phyloP scores from a whole-genome alignment of 2,797 vertebrate species.

The Karalla daura region DNA sequence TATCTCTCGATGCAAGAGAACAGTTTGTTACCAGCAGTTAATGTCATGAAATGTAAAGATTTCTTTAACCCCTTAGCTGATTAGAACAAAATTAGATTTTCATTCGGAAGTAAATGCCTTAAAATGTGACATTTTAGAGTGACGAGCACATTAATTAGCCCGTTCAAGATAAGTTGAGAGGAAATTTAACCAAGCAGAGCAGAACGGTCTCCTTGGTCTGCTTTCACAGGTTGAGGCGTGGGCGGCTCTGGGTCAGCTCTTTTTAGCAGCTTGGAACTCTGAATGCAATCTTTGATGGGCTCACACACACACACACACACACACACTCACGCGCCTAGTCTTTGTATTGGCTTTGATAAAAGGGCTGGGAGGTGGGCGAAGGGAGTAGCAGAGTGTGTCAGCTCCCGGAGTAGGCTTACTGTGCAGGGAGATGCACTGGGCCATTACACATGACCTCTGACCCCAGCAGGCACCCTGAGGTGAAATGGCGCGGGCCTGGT shows the following conservation, averaged over 20 bases:
- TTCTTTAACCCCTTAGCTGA: too few relatives aligned
- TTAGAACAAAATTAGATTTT: neutral
- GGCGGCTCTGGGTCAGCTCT: conserved; percentile 23
- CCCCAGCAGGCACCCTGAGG: conserved; percentile 83
- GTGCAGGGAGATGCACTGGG: conserved; percentile 83
- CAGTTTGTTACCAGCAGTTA: neutral
- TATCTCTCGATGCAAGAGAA: neutral
- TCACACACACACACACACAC: conserved; percentile 12
- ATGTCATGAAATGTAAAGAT: neutral
- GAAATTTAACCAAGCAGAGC: neutral
- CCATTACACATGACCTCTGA: conserved; percentile 89
- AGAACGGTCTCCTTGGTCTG: neutral
- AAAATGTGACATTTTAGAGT: too few relatives aligned
- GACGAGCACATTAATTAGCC: neutral
- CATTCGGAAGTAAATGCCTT: neutral
- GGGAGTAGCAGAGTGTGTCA: conserved; percentile 80
- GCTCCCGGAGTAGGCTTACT: conserved; percentile 85
- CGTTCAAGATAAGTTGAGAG: neutral
- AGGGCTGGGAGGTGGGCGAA: conserved; percentile 20
- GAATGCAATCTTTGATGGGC: conserved; percentile 42
- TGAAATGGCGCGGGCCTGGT: conserved; percentile 85
- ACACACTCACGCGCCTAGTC: conserved; percentile 51
- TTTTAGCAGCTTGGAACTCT: conserved; percentile 43
- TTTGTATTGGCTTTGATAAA: conserved; percentile 76
- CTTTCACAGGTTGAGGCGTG: neutral